These are phyloP conservation scores for Ceyx margarethae DNA, from an alignment of 2,113 vertebrate genomes.

Conservation along the genomic window DNA sequence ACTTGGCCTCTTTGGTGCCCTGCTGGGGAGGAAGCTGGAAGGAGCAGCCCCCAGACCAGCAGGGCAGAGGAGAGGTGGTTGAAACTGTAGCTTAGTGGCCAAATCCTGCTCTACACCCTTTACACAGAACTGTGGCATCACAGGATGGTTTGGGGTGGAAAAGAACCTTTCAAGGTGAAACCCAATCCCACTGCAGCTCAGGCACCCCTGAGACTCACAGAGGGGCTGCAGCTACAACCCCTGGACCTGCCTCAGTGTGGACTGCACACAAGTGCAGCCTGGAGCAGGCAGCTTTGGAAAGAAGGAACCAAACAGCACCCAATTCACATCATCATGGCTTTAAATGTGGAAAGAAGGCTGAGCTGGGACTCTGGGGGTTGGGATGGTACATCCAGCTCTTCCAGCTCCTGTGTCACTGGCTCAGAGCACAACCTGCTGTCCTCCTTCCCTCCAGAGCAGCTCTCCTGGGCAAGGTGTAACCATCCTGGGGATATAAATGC, in stretches of 20 bases:
- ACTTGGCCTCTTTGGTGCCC: not conserved
- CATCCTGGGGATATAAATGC: accelerated
- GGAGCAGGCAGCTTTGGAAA: not conserved
- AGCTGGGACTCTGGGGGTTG: not conserved
- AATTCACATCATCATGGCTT: accelerated
- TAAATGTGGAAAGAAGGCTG: not conserved
- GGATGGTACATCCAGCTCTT: not conserved
- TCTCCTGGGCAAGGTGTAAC: not conserved
- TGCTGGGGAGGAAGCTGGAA: not conserved
- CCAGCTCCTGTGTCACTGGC: accelerated
- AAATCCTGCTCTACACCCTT: not conserved
- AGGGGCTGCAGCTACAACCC: too few species aligned
- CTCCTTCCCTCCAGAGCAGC: not conserved
- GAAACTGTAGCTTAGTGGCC: not conserved
- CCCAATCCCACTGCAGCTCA: not conserved
- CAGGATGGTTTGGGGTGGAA: not conserved
- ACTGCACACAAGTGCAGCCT: not conserved
- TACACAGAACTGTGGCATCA: not conserved
- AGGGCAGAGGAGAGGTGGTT: not conserved
- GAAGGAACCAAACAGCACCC: not conserved
- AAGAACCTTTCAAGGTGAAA: not conserved
- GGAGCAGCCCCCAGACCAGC: not conserved
- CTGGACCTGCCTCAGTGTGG: not conserved
- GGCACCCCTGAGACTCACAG: too few species aligned
- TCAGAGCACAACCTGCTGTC: not conserved